phyloP scores from a whole-genome alignment of 2,113 vertebrate genomes.

The Barnardius zonarius region DNA sequence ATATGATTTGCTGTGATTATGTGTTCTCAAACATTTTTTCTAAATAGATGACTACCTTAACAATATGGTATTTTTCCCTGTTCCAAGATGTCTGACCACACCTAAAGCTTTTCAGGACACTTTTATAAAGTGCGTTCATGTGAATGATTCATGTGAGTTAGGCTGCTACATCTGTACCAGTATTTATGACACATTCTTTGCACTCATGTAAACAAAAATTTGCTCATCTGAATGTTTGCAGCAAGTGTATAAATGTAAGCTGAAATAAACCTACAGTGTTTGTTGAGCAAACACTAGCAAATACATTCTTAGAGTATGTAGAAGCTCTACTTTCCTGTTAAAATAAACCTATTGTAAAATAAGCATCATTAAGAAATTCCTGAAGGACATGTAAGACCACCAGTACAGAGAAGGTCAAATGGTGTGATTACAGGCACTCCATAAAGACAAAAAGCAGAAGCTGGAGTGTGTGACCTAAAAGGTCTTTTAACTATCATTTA shows the following conservation, averaged over 20 bases:
- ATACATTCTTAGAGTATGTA: neutral
- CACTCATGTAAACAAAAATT: neutral
- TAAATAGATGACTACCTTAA: neutral
- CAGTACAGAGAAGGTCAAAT: neutral
- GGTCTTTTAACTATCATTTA: neutral
- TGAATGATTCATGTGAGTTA: neutral
- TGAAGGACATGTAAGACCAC: neutral
- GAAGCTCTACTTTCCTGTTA: neutral
- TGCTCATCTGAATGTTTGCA: neutral
- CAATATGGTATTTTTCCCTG: neutral
- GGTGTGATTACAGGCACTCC: neutral
- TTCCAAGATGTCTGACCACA: neutral
- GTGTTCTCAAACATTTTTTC: neutral
- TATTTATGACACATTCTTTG: neutral
- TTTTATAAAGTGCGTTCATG: neutral
- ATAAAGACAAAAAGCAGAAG: neutral
- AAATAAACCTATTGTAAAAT: neutral
- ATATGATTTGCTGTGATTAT: neutral
- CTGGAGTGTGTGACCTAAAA: neutral
- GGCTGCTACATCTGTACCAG: neutral
- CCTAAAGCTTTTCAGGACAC: neutral
- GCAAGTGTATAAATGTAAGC: neutral
- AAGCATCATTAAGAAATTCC: neutral
- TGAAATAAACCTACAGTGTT: neutral
- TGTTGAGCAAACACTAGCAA: neutral